A percentile compares a stretch with the other conserved stretches of the same genome.
Evolutionary conservation across 2,888 invertebrate species (phyloP).

Genomic region (Nomada ferruginata): DNA sequence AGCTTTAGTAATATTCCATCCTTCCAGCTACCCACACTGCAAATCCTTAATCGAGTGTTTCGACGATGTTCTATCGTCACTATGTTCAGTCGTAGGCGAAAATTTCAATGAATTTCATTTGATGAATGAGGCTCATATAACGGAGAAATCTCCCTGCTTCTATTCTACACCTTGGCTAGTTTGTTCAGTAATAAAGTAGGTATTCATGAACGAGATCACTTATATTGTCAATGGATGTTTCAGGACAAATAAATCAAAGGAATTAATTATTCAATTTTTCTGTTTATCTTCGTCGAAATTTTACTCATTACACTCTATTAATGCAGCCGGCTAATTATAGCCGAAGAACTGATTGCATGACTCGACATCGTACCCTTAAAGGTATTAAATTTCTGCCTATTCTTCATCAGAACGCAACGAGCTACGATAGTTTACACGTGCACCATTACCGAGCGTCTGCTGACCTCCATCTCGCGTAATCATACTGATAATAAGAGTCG

Average conservation of each 20-base stretch:
- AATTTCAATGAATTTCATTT: conserved; percentile 49
- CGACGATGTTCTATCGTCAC: conserved; percentile 56
- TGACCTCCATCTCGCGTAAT: conserved; percentile 38
- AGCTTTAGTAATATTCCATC: conserved; percentile 60
- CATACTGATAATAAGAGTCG: conserved; percentile 12
- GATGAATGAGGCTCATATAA: conserved; percentile 49
- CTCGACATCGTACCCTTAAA: conserved; percentile 15
- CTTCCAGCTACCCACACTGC: conserved; percentile 28
- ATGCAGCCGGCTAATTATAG: conserved; percentile 24
- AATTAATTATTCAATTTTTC: background rate
- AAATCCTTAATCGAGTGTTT: conserved; percentile 70
- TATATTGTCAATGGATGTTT: no score
- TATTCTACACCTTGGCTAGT: background rate
- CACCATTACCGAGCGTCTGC: background rate
- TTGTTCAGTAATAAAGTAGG: no score
- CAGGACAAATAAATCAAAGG: no score
- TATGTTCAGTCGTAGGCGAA: conserved; percentile 46
- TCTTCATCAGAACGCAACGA: conserved; percentile 10
- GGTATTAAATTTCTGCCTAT: conserved; percentile 45
- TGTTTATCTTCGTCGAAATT: background rate
- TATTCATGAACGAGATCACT: no score
- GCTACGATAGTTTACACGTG: background rate
- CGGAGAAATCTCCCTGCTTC: conserved; percentile 17
- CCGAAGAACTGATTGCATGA: background rate
- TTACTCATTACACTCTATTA: no score